Base-by-base conservation (phyloP, 2,797 vertebrate genomes). In the Eospalax fontanierii region DNA sequence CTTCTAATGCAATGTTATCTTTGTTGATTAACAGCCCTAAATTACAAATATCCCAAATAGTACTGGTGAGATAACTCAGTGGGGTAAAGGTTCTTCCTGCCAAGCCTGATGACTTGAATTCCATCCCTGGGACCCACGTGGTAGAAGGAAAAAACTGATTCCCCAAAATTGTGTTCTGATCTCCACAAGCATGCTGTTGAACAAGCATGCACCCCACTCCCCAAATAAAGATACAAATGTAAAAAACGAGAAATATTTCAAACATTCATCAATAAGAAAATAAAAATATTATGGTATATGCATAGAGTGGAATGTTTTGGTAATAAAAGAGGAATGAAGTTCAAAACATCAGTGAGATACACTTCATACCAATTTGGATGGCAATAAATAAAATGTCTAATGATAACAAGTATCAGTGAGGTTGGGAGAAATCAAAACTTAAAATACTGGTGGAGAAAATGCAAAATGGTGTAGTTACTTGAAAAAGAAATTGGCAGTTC, bases 241-340 rank as follows among this genome's bases (percentile, higher is more conserved):
- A 3, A 35, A 38, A 71, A 71, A 35, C 11, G 8, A 4, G 15
- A 71, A 71, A 70, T 35, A 57, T 70, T 28, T 2, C 28, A 75
- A 75, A 75, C 43, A 70, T n/a, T 50, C 35, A 81, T 73, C 24
- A 90, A 73, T 30, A 61, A 30, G 63, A 70, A 30, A 35, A 89
- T 80, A 19, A 19, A 68, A 57, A 40, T 35, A 68, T 22, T 61
- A 54, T 10, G 10, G 70, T 21, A 61, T 90, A 28, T 70, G 11
- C 65, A 35, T 92, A 79, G 30, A 86, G 59, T 76, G 38, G 65
- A 66, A 54, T 84, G 59, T 22, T 86, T 86, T 38, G 86, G 50
- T 76, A 78, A 46, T n/a, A 63, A 79, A 46, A 76, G 26, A 38
- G 59, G 21, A 59, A 70, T 43, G 26, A 71, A 70, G 50, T 70